Conservation (phyloP, 2,797 vertebrate species). For the Rachycentron canadum region DNA sequence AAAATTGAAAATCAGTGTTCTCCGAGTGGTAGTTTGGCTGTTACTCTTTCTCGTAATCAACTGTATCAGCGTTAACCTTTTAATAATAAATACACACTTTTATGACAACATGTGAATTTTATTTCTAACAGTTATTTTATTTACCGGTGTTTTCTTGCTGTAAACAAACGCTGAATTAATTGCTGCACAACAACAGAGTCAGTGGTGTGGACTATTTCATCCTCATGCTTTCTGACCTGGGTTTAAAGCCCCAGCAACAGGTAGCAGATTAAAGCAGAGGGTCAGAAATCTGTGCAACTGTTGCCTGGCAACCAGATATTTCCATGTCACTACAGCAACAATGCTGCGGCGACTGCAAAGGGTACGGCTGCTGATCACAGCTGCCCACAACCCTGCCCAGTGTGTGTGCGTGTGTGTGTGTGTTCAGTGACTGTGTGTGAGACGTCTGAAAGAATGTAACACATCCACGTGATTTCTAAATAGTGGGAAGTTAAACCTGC, state of each 20-base stretch:
- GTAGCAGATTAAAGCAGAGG: slow-evolving; percentile 36
- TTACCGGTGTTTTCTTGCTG: background rate
- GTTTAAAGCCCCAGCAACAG: slow-evolving; percentile 20
- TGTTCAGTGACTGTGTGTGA: background rate
- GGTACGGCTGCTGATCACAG: slow-evolving; percentile 13
- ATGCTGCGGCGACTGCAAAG: slow-evolving; percentile 12
- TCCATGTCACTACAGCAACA: slow-evolving; percentile 63
- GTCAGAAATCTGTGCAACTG: slow-evolving; percentile 41
- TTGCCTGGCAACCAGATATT: slow-evolving; percentile 69
- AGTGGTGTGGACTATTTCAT: background rate
- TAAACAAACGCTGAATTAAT: background rate
- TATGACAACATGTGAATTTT: too few species aligned
- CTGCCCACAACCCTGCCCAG: slow-evolving; percentile 6
- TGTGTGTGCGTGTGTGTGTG: background rate
- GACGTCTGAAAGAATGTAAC: background rate
- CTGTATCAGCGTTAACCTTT: too few species aligned
- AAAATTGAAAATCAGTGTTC: too few species aligned
- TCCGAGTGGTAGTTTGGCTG: too few species aligned
- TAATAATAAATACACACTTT: too few species aligned
- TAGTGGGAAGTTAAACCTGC: background rate
- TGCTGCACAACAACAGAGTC: background rate
- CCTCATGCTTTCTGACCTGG: slow-evolving; percentile 1
- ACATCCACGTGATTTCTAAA: background rate
- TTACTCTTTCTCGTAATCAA: too few species aligned
- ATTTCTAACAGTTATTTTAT: too few species aligned